Evolutionary conservation across 2,888 invertebrate species (phyloP).

Genomic region (Sarcophaga subvicina): DNA sequence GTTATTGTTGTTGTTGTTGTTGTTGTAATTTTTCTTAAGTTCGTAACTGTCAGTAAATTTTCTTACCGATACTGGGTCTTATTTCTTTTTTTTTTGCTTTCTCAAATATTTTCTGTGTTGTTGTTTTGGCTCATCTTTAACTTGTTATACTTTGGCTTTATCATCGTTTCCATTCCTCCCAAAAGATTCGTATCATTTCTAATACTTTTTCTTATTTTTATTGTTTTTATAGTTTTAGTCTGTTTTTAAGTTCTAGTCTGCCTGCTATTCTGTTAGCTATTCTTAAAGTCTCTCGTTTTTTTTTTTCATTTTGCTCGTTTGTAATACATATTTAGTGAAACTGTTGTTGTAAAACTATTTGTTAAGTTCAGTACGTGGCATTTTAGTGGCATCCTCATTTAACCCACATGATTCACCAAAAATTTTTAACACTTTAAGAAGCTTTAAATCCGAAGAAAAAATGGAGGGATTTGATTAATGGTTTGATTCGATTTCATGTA

Average conservation of each 20-base stretch:
- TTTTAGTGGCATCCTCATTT: slow-evolving; percentile 56
- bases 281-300: slow-evolving; percentile 48
- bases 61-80: slow-evolving; percentile 21
- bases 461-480: no score
- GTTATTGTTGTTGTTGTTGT: no score
- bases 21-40: slow-evolving; percentile 5
- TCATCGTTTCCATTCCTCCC: slow-evolving; percentile 13
- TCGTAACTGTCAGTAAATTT: slow-evolving; percentile 57
- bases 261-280: slow-evolving; percentile 31
- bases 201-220: slow-evolving; percentile 15
- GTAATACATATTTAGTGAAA: slow-evolving; percentile 44
- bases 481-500: no score
- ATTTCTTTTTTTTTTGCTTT: slow-evolving; percentile 8
- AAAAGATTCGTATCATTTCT: no score
- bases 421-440: slow-evolving; percentile 55
- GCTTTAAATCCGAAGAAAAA: background rate
- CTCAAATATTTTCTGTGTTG: background rate
- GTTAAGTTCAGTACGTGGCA: slow-evolving; percentile 60
- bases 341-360: slow-evolving; percentile 62
- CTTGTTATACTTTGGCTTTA: slow-evolving; percentile 2
- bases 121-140: slow-evolving; percentile 18
- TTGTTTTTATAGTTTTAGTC: slow-evolving; percentile 34
- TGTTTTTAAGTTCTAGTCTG: slow-evolving; percentile 39
- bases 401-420: slow-evolving; percentile 37
- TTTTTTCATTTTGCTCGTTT: slow-evolving; percentile 27